Base-by-base conservation (phyloP, 2,888 invertebrate genomes). In the Sinohyriopsis cumingii region DNA sequence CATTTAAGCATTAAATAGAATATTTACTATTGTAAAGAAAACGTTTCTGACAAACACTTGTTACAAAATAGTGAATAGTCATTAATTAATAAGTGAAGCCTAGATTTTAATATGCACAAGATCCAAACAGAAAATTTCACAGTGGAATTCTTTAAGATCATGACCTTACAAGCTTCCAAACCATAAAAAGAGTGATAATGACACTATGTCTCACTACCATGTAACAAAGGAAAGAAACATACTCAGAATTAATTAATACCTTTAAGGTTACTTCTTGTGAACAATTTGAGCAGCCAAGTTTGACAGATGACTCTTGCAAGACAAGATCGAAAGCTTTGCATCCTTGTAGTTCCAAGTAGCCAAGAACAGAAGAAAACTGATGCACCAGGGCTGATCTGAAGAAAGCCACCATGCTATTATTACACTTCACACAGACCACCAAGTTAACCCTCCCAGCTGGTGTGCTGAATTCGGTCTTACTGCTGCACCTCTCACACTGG, bases 221-320 rank as follows among this genome's bases (percentile, higher is more conserved):
- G 45, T 15, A 45, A 45, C 15, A 15, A 45, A 45, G 45, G 45
- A 12, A 45, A 12, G 3, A 45, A 45, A 15, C 45, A 45, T 45
- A 12, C 15, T 45, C 15, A 45, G 7, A 56, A 3, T 6, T 59
- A 15, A 67, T 82, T 79, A 33, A 33, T 76, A 90, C 90, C 84
- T 87, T 79, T 5, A 88, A 72, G 45, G 81, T 82, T 28, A 82
- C 84, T 67, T 88, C 86, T 72, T 87, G 88, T 68, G 79, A 80
- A 75, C 91, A 91, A 61, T 77, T 81, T n/a, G 90, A 75, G 73
- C 91, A 91, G 25, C 84, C 83, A 20, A 89, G 76, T 15, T 82
- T 76, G 63, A 88, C 84, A 18, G 78, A 72, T 69, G 87, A 88
- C 67, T 89, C 88, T 65, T 86, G 84, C 45, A 91, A 82, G 63